Evolutionary conservation across 1,140 invertebrate genomes (phyloP), one percentile per base, ranked within the genome.

Genomic region (Scylla paramamosain): DNA sequence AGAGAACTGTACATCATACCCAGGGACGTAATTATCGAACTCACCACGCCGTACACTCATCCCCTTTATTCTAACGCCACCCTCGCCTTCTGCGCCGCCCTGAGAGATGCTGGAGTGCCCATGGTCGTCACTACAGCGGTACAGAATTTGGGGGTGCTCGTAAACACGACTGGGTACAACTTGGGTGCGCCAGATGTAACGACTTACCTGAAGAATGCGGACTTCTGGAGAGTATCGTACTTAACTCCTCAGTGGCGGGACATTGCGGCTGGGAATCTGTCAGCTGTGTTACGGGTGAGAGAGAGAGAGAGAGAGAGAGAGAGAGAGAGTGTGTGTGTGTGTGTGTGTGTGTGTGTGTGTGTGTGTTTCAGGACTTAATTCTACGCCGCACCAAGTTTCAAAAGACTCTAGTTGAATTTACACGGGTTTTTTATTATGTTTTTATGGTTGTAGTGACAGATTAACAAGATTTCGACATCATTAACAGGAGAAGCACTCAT

Each of bases 91-190:
- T 94, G 93, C 67, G 52, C 52, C 39, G 67, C 93, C 14, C 88
- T 94, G 16, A 45, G 93, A 89, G 87, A 94, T 20, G 59, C 87
- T 83, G 93, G 93, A 0, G 87, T 94, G 52, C 93, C 93, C 32
- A 94, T 94, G 93, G 87, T 94, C 31, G 93, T 48, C 8, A 89
- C 59, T 8, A 94, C 59, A 28, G 93, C 88, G 8, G 20, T 91
- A 0, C 93, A 45, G 29, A 82, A 91, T 29, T 12, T 39, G n/a
- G 93, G 93, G 7, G 45, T 31, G 7, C 16, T 94, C 12, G 10
- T 91, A 1, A 94, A 94, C 88, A 48, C 25, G 8, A 90, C 93
- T 29, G 20, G 31, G 4, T 59, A 91, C 59, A 20, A 77, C 25
- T 4, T 91, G 10, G 31, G 32, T 12, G 59, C 31, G 2, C 59